Base-by-base conservation (phyloP, 1,140 invertebrate genomes). In the Rhynchophorus ferrugineus region DNA sequence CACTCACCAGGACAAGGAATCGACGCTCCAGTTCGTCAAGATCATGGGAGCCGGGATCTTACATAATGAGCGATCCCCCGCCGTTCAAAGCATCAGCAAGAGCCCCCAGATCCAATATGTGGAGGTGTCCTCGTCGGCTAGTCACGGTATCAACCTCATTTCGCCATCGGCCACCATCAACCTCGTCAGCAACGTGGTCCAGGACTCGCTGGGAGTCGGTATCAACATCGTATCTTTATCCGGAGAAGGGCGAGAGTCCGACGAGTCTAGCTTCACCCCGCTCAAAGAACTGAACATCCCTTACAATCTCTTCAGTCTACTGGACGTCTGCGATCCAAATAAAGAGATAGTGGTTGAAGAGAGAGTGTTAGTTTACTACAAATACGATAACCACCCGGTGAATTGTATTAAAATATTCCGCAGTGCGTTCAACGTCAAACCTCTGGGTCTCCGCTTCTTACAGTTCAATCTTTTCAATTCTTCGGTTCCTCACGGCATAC, bases 341-440 rank as follows among this genome's bases (percentile, higher is more conserved):
- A 96, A 98, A 75, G 87, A 91, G 64, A 82, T 99, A 19, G 77
- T 77, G 5, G 78, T 99, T 1, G 84, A 94, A 69, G 92, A 97
- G 63, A 75, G 95, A 47, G 81, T 99, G 3, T 66, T 99, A 2
- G 59, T 99, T 1, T 99, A 96, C 69, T 98, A 95, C 69, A 98
- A 97, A 69, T 99, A 99, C 60, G 91, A 96, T 58, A 95, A 95
- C 61, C 83, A 85, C 70, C 87, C 92, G 0, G 87, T 97, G 0
- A 96, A 96, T 68, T 99, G 96, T 69, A 89, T 99, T 0, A 99
- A 99, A 72, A 94, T 98, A 59, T 96, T 99, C 61, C 85, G 84
- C 34, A 91, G 87, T 58, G 78, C 81, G 34, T 87, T 83, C 52
- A 75, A 84, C 61, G 80, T 87, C 0, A 94, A 94, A 67, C 86